These are phyloP conservation scores for Polyploca ridens DNA, from an alignment of 2,888 invertebrate species.

Conservation along the genomic window DNA sequence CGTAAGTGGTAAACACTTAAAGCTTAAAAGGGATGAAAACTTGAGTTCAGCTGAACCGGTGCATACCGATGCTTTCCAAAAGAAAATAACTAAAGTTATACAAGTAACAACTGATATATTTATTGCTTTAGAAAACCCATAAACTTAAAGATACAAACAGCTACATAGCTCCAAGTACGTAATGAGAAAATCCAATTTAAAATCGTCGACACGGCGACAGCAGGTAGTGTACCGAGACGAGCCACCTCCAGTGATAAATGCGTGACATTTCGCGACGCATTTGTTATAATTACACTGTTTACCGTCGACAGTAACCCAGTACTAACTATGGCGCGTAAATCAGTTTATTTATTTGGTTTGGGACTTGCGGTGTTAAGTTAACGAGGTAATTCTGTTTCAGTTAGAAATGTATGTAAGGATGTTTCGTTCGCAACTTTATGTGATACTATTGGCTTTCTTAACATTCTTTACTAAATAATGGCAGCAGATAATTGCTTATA, in stretches of 20 bases:
- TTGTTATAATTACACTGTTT: constrained; percentile 37
- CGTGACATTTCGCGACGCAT: constrained; percentile 48
- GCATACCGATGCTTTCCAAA: no score
- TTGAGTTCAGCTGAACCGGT: no score
- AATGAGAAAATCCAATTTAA: constrained; percentile 8
- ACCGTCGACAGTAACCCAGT: constrained; percentile 16
- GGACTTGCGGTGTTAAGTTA: background rate
- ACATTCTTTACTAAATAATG: no score
- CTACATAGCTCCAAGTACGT: background rate
- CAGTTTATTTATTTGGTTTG: constrained; percentile 1
- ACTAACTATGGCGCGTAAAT: background rate
- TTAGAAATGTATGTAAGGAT: background rate
- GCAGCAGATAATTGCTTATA: no score
- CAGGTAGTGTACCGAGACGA: constrained; percentile 3
- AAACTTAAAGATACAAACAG: no score
- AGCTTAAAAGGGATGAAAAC: no score
- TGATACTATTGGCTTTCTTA: no score
- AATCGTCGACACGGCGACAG: background rate
- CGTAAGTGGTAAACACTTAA: no score
- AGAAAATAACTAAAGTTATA: no score
- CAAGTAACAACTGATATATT: no score
- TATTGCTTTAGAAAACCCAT: no score
- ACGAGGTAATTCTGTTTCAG: background rate
- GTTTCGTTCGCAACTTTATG: background rate
- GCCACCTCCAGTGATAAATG: constrained; percentile 48